Percentiles rank a stretch among this genome's conserved stretches.
These are phyloP conservation scores for Megastigmus dorsalis DNA, from an alignment of 2,888 invertebrate genomes.

Conservation along the genomic window DNA sequence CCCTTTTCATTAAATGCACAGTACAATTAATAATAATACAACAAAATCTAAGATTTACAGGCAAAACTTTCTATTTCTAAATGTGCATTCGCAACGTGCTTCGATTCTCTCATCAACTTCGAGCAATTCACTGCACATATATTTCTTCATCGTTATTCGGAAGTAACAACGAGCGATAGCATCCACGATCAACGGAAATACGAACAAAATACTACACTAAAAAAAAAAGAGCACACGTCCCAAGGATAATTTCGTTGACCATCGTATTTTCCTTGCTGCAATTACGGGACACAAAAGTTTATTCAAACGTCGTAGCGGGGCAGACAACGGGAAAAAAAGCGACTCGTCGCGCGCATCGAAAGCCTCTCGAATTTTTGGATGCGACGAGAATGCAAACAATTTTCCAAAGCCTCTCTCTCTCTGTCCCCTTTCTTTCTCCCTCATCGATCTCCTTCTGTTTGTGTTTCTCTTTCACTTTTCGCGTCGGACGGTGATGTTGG, in stretches of 20 bases:
- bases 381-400: constrained; percentile 41
- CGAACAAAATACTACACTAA: neutral
- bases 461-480: constrained; percentile 24
- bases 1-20: no score
- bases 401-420: constrained; percentile 21
- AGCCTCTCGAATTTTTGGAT: constrained; percentile 39
- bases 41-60: no score
- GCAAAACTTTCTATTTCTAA: no score
- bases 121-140: no score
- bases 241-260: constrained; percentile 31
- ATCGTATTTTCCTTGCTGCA: constrained; percentile 39
- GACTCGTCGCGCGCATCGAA: constrained; percentile 7
- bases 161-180: no score
- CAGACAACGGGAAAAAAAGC: constrained; percentile 11
- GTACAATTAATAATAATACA: no score
- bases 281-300: constrained; percentile 41
- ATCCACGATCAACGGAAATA: no score
- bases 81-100: no score
- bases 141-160: no score
- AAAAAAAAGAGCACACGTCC: neutral
- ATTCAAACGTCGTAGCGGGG: constrained; percentile 28
- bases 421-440: neutral
- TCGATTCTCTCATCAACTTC: no score
- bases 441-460: constrained; percentile 22
- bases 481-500: neutral